These are phyloP conservation scores for Heliconius aoede DNA, from an alignment of 2,888 invertebrate genomes.

Conservation along the genomic window DNA sequence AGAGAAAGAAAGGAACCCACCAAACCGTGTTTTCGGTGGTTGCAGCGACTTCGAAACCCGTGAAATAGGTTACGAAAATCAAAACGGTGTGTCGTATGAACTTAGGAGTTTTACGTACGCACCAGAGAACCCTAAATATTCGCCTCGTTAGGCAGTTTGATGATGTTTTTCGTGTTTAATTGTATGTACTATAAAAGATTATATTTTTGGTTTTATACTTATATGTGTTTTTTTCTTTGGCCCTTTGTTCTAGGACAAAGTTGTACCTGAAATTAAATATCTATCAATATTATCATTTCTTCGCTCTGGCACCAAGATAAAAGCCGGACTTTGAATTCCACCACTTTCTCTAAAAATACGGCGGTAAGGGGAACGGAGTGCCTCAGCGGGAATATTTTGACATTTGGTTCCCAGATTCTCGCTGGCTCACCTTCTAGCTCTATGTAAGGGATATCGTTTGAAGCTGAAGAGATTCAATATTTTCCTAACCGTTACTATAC, in stretches of 20 bases:
- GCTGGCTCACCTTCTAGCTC: too few relatives aligned
- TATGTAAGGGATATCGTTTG: too few relatives aligned
- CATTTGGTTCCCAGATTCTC: too few relatives aligned
- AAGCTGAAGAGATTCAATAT: too few relatives aligned
- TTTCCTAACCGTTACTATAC: too few relatives aligned
- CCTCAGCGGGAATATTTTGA: too few relatives aligned
- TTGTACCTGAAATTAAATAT: too few relatives aligned
- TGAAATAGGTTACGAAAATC: conserved; percentile 66
- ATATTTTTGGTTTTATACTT: conserved; percentile 78
- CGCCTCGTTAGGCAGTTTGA: conserved; percentile 79
- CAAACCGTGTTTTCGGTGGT: conserved; percentile 75
- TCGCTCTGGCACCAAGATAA: too few relatives aligned
- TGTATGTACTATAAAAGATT: conserved; percentile 73
- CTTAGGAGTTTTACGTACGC: conserved; percentile 93
- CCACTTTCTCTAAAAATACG: too few relatives aligned
- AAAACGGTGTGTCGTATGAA: conserved; percentile 89
- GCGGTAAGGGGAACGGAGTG: too few relatives aligned
- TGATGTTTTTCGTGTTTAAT: conserved; percentile 58
- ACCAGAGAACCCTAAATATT: conserved; percentile 94
- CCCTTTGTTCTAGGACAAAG: neutral
- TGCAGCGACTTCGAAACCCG: conserved; percentile 64
- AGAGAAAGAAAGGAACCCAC: conserved; percentile 44
- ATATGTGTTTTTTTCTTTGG: conserved; percentile 43
- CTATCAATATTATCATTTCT: too few relatives aligned
- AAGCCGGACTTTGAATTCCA: too few relatives aligned